Evolutionary conservation across 2,113 vertebrate species (phyloP).

Genomic region (Anolis carolinensis): DNA sequence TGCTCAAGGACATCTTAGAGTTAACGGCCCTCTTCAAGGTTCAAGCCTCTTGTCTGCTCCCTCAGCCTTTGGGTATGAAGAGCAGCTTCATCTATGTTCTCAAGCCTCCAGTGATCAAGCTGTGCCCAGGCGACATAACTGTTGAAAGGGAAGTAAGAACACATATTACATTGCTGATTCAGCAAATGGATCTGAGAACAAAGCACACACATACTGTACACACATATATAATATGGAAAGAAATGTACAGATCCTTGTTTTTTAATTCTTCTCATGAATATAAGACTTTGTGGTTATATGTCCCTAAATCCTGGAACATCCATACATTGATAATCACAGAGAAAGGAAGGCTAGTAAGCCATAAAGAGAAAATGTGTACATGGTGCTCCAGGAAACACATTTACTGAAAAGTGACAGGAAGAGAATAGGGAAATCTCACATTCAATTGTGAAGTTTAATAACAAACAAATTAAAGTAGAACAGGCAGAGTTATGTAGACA

Average conservation of each 20-base stretch:
- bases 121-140: conserved; percentile 90
- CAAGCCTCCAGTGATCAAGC: conserved; percentile 74
- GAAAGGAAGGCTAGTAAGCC: neutral
- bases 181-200: neutral
- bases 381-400: neutral
- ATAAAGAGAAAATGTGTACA: neutral
- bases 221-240: neutral
- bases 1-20: conserved; percentile 99
- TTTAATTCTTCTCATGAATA: neutral
- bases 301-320: neutral
- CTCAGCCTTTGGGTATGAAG: conserved; percentile 67
- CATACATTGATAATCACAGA: neutral
- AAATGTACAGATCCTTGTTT: too few relatives aligned
- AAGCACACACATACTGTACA: neutral
- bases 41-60: conserved; percentile 81
- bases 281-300: neutral
- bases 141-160: conserved; percentile 79
- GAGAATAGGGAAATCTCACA: rapidly evolving
- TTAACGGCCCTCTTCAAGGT: conserved; percentile 89
- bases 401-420: neutral
- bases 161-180: conserved; percentile 58
- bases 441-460: too few relatives aligned
- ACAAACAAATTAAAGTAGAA: neutral
- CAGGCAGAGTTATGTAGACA: neutral
- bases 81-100: conserved; percentile 85